Base-by-base conservation (phyloP, 2,113 vertebrate genomes). In the Sebastes fasciatus region DNA sequence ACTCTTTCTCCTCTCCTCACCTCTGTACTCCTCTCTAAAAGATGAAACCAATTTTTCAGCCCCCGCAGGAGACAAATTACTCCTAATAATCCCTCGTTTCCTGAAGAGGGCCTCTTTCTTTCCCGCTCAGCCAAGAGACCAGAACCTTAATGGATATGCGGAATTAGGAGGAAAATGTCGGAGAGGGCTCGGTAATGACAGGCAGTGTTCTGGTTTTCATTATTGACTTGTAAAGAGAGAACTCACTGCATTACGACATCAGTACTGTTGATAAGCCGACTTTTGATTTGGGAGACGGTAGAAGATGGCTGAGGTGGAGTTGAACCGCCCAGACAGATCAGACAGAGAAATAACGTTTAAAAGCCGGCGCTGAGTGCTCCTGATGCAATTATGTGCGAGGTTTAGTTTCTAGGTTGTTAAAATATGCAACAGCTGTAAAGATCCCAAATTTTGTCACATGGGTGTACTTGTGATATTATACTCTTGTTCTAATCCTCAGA, bases 11-110 rank as follows among this genome's bases (percentile, higher is more conserved):
- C 26, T 69, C 60, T 48, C 69, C 51, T 68, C 68, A 23, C 43
- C 65, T 75, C 72, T 55, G 16, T 63, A 21, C 61, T 64, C 43
- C 49, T 85, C 74, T 85, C 77, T 80, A 83, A 85, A 86, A 94
- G 86, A 93, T 92, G 74, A 89, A 88, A 89, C 80, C 88, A 84
- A 91, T 93, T 92, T 94, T 92, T 89, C 86, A 86, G 81, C 79
- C 79, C 65, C 80, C 45, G 49, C 83, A 70, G 61, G 77, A 88
- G 72, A 87, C 81, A 93, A 93, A 94, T 93, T 87, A 89, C 90
- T 87, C 34, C 82, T 92, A 93, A 93, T 90, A 89, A 92, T 89
- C 89, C 92, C 88, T 92, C 5, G 80, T 89, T 92, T 92, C 90
- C 88, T 86, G 74, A 87, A 94, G 88, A 88, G 89, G 79, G 75